Conservation (phyloP, 2,797 vertebrate species). For the Lateolabrax maculatus region DNA sequence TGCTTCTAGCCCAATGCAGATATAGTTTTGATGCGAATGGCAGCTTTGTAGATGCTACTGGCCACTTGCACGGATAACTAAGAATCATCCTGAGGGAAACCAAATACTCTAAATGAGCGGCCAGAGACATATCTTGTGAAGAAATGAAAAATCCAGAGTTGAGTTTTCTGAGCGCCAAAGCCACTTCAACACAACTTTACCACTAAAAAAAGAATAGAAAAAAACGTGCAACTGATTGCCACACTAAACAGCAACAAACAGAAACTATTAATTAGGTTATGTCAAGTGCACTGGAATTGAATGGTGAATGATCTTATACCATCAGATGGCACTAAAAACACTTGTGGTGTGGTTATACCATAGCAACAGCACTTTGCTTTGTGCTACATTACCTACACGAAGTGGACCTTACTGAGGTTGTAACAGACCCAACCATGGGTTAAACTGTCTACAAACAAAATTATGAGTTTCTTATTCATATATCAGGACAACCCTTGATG, state of each 20-base stretch:
- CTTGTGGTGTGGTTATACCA: too few species aligned
- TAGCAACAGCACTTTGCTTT: background rate
- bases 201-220: too few species aligned
- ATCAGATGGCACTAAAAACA: background rate
- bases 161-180: too few species aligned
- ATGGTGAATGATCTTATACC: background rate
- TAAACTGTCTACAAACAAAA: constrained; percentile 1
- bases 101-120: too few species aligned
- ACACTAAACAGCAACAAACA: background rate
- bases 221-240: too few species aligned
- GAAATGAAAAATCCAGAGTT: too few species aligned
- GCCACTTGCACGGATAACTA: background rate
- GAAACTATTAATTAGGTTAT: background rate
- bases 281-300: background rate
- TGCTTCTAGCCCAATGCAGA: background rate
- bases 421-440: background rate
- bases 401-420: background rate
- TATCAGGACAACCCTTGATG: background rate
- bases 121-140: too few species aligned
- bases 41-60: background rate
- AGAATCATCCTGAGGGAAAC: background rate
- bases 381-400: background rate
- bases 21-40: background rate
- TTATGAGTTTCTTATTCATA: background rate
- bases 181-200: too few species aligned